A percentile compares a stretch with the other conserved stretches of the same genome.
Conservation (phyloP, 2,113 vertebrate species). For the Boulengeromyrus knoepffleri region DNA sequence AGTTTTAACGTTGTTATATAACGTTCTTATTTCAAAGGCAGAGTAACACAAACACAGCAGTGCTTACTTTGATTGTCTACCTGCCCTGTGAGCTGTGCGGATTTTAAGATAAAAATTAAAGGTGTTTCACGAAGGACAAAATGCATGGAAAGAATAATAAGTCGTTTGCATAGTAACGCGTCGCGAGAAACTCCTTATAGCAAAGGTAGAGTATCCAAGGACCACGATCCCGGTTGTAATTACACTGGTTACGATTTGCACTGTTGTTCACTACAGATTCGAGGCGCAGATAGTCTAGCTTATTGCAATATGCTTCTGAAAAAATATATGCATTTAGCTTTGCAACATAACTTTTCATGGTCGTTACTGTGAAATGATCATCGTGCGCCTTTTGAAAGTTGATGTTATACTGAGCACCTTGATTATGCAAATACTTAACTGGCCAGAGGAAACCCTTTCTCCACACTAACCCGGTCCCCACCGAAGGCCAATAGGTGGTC, state of each 20-base stretch:
- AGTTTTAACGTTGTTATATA: background rate
- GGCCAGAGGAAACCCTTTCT: conserved; percentile 51
- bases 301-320: background rate
- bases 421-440: conserved; percentile 34
- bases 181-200: background rate
- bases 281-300: background rate
- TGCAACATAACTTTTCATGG: background rate
- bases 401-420: background rate
- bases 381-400: background rate
- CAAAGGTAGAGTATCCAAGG: background rate
- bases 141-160: background rate
- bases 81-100: background rate
- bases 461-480: conserved; percentile 55
- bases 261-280: background rate
- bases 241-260: background rate
- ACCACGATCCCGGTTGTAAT: background rate
- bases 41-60: background rate
- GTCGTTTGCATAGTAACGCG: background rate
- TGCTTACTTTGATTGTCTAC: background rate
- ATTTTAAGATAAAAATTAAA: background rate
- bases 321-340: background rate
- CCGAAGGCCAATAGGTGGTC: conserved; percentile 46
- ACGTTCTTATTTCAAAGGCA: background rate
- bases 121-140: background rate
- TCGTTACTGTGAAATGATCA: background rate